Base-by-base conservation (phyloP, 1,140 invertebrate genomes). In the Pissodes strobi region DNA sequence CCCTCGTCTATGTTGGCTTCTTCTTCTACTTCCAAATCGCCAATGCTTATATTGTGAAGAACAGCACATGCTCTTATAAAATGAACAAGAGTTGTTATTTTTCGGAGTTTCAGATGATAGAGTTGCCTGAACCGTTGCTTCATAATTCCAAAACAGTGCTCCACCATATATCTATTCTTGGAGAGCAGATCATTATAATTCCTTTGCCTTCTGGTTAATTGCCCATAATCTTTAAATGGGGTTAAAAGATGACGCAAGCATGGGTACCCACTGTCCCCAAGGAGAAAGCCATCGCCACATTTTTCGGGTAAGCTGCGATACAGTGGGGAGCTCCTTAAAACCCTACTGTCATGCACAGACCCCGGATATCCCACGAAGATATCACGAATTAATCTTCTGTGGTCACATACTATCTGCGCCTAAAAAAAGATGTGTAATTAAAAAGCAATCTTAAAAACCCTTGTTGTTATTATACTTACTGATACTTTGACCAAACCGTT, bases 41-140 rank as follows among this genome's bases (percentile, higher is more conserved):
- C 9, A 23, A 30, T 19, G 8, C 58, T 17, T 27, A 57, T 67
- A 46, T n/a, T n/a, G n/a, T n/a, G n/a, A n/a, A n/a, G n/a, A n/a
- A n/a, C n/a, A n/a, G n/a, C n/a, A n/a, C n/a, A n/a, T n/a, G n/a
- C n/a, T n/a, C n/a, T n/a, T n/a, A n/a, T n/a, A n/a, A n/a, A n/a
- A n/a, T n/a, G n/a, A 18, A 56, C 18, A 59, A 63, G 58, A 51
- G 61, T 15, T 41, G 18, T 15, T n/a, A 68, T 53, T 13, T 56
- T 52, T 34, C 30, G 45, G 13, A 72, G 52, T 62, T 74, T 69
- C 48, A 69, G 43, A 59, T 46, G n/a, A n/a, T n/a, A n/a, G n/a
- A n/a, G n/a, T n/a, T n/a, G n/a, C n/a, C n/a, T n/a, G n/a, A n/a
- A n/a, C 55, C 66, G 67, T 34, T 34, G 30, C n/a, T 34, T 34